Evolutionary conservation across 2,113 vertebrate genomes (phyloP).

Genomic region (Protobothrops flavoviridis): DNA sequence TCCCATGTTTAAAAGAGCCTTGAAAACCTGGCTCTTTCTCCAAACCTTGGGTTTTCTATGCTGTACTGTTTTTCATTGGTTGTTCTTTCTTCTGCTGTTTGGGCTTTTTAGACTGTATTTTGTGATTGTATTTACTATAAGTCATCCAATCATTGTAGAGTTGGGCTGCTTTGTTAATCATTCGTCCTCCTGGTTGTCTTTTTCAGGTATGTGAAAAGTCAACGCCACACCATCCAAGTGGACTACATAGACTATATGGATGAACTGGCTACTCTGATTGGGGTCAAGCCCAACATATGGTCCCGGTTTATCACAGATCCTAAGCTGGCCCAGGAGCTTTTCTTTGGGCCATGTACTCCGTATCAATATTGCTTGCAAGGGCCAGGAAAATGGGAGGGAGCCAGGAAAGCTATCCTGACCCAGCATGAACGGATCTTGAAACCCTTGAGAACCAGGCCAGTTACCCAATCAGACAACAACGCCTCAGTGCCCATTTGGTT

Average conservation of each 20-base stretch:
- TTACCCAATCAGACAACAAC: fast-evolving
- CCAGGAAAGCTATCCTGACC: constrained; percentile 75
- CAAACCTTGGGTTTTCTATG: not conserved
- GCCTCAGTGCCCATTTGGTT: not conserved
- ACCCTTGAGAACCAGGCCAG: constrained; percentile 68
- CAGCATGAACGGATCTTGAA: constrained; percentile 74
- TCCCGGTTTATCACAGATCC: constrained; percentile 77
- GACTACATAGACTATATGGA: constrained; percentile 84
- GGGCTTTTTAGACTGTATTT: not conserved
- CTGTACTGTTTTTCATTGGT: not conserved
- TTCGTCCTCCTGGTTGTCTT: not conserved
- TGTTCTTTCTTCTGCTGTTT: not conserved
- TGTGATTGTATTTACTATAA: not conserved
- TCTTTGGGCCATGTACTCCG: constrained; percentile 74
- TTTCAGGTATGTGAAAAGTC: constrained; percentile 63
- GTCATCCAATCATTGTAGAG: not conserved
- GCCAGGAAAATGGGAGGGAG: constrained; percentile 73
- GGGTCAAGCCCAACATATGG: constrained; percentile 71
- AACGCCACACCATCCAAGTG: constrained; percentile 85
- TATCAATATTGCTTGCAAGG: constrained; percentile 83
- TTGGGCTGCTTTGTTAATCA: not conserved
- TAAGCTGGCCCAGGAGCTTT: constrained; percentile 67
- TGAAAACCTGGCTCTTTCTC: not conserved
- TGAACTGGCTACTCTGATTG: constrained; percentile 74
- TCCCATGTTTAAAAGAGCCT: not conserved